These are phyloP conservation scores for Heliocidaris erythrogramma DNA, from an alignment of 35 echinoderm and acorn worm species.

Conservation along the genomic window DNA sequence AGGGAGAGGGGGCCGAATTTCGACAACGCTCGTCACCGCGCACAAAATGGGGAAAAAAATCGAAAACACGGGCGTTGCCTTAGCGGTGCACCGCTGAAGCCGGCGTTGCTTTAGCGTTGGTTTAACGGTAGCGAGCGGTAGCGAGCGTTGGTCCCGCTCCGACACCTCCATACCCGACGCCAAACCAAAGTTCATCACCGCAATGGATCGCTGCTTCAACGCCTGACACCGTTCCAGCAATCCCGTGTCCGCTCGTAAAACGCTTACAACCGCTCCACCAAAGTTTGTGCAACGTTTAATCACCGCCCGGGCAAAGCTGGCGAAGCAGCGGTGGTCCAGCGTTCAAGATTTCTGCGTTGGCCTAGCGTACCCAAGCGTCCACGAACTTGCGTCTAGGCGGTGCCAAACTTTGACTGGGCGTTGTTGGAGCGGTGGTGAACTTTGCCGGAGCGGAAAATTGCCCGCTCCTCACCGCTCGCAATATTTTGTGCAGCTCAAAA, in stretches of 20 bases:
- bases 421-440: conserved; percentile 22
- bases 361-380: not conserved
- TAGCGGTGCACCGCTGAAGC: conserved; percentile 12
- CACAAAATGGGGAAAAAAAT: conserved; percentile 13
- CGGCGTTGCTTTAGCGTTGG: conserved; percentile 36
- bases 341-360: conserved; percentile 1
- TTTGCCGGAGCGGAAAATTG: too few relatives aligned
- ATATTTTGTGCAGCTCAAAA: not conserved
- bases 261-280: conserved; percentile 34
- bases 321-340: conserved; percentile 28
- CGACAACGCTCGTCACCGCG: conserved; percentile 10
- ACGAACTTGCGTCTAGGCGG: conserved; percentile 27
- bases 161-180: conserved; percentile 39
- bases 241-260: conserved; percentile 29
- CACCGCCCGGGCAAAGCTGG: conserved; percentile 30
- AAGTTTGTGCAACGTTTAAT: conserved; percentile 41
- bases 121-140: conserved; percentile 23
- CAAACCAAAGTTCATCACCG: conserved; percentile 40
- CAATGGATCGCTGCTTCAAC: conserved; percentile 26
- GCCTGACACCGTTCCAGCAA: conserved; percentile 29
- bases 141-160: conserved; percentile 31
- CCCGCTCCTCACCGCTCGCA: too few relatives aligned
- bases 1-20: conserved; percentile 4
- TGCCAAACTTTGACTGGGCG: conserved; percentile 39
- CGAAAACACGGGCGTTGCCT: conserved; percentile 39